These are phyloP conservation scores for Hylomyscus alleni DNA, from an alignment of 2,797 vertebrate species.

Conservation along the genomic window DNA sequence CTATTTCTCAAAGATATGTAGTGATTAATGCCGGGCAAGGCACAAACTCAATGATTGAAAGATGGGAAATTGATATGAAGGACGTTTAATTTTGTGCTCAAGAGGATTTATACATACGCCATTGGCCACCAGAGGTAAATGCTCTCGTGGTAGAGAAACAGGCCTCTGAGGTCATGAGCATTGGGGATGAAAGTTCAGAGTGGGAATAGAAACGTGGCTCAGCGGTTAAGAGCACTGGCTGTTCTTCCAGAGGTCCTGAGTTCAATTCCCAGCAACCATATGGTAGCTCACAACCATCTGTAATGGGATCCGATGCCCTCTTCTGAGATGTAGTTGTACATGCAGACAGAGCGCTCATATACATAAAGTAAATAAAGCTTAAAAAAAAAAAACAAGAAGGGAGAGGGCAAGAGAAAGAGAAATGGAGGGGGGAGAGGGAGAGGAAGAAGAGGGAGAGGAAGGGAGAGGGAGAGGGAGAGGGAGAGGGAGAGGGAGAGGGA, in stretches of 20 bases:
- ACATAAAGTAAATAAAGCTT: not conserved
- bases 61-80: not conserved
- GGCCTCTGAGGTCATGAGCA: conserved; percentile 5
- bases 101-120: not conserved
- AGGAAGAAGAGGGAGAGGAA: no score
- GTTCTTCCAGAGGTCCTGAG: not conserved
- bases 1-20: not conserved
- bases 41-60: not conserved
- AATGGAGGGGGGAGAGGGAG: no score
- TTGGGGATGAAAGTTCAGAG: not conserved
- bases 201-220: not conserved
- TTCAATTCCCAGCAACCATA: not conserved
- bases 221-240: not conserved
- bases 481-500: no score
- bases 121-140: not conserved
- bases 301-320: not conserved
- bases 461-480: no score
- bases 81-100: conserved; percentile 14
- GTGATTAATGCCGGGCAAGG: not conserved
- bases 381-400: not conserved
- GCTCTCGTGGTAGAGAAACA: not conserved
- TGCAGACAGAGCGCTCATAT: not conserved
- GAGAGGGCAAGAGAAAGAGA: no score
- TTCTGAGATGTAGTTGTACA: not conserved
- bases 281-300: not conserved